Conservation (phyloP, 1,140 invertebrate genomes). For the Drosophila arawakana region DNA sequence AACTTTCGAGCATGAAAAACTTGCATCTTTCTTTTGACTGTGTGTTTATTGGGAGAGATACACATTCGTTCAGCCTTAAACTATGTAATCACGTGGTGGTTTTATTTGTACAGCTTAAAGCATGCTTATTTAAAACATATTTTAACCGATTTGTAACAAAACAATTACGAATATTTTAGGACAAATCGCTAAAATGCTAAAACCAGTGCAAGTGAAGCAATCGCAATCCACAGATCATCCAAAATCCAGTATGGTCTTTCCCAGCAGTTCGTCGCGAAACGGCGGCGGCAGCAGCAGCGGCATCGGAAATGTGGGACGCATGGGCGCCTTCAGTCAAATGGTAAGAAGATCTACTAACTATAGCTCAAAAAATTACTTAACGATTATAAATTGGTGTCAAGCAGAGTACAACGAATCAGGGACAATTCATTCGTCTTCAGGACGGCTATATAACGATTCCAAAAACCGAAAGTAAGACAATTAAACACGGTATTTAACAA, state of each 20-base stretch:
- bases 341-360: constrained; percentile 50
- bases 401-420: constrained; percentile 68
- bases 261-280: constrained; percentile 56
- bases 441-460: constrained; percentile 69
- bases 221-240: constrained; percentile 55
- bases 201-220: constrained; percentile 71
- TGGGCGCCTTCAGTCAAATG: constrained; percentile 79
- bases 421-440: constrained; percentile 75
- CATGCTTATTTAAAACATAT: too few relatives aligned
- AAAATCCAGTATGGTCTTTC: constrained; percentile 58
- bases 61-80: neutral
- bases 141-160: neutral
- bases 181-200: constrained; percentile 74
- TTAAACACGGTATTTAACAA: neutral
- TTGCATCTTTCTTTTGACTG: neutral
- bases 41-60: constrained; percentile 11
- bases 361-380: constrained; percentile 1
- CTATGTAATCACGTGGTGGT: constrained; percentile 3
- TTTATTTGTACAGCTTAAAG: neutral
- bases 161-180: constrained; percentile 49
- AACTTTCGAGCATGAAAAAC: constrained; percentile 11
- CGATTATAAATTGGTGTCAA: neutral
- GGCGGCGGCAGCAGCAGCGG: constrained; percentile 44
- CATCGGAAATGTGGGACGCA: constrained; percentile 60
- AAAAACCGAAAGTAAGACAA: constrained; percentile 73